Evolutionary conservation across 2,797 vertebrate species (phyloP), one percentile per base, ranked within the genome.

Genomic region (Ficedula albicollis): DNA sequence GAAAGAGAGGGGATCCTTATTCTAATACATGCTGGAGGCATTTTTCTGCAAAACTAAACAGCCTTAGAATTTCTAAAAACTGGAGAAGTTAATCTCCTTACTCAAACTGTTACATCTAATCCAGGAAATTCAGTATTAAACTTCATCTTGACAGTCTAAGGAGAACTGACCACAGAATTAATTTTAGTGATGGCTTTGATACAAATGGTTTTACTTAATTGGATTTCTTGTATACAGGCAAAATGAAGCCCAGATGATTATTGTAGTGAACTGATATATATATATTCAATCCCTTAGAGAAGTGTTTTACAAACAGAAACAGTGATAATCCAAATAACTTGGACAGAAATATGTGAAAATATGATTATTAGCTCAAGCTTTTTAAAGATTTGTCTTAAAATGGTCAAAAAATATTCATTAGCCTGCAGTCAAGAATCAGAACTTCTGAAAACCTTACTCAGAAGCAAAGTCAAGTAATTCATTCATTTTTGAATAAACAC

Each of bases 151-250:
- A 77, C 63, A 92, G 62, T 80, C 39, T 82, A 89, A 77, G 46
- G 75, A 59, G 52, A 82, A 64, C 32, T 82, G 74, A 73, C 81
- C 55, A 67, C 36, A 70, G 55, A 92, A 87, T 76, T 89, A 84
- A 93, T 90, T 78, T 86, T 63, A 79, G 39, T 62, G 74, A 89
- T 82, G 29, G 8, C 63, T 92, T 92, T 79, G 59, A 81, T 79
- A 82, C 43, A 89, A 87, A 79, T 67, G 30, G 19, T 90, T 74
- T 90, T 73, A 54, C 63, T 84, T 86, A 84, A 90, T 5, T 84
- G 68, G 55, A 89, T 94, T 93, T 89, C 63, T 66, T 82, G 78
- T 84, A 48, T 63, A 84, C 32, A 73, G 36, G 38, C 43, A 79
- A 90, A 94, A 87, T 41, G 52, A 96, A 90, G 32, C 63, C 23